phyloP scores from a whole-genome alignment of 2,797 vertebrate species.

The Dallia pectoralis region DNA sequence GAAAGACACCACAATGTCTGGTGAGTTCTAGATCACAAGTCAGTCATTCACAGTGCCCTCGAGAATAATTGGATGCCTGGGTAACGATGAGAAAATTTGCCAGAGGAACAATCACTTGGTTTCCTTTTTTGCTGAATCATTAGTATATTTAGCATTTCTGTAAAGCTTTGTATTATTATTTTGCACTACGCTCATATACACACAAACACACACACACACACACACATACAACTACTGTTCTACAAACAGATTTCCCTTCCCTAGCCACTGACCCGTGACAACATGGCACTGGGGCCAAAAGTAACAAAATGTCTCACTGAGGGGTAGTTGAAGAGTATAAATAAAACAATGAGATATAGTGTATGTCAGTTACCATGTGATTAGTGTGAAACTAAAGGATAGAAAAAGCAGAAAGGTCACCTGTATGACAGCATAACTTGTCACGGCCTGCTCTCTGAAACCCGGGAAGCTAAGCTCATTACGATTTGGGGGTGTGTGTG shows the following conservation, averaged over 20 bases:
- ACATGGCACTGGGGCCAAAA: not conserved
- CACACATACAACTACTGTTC: constrained; percentile 12
- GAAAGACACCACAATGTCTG: constrained; percentile 26
- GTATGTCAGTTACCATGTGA: not conserved
- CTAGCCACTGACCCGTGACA: not conserved
- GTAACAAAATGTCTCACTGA: not conserved
- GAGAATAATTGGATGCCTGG: too few species aligned
- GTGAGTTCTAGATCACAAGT: not conserved
- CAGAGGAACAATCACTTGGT: too few species aligned
- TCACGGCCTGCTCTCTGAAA: not conserved
- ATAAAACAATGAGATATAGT: not conserved
- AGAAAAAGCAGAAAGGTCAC: not conserved
- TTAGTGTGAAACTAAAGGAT: not conserved
- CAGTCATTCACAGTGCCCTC: too few species aligned
- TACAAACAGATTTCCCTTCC: not conserved
- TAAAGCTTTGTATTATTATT: too few species aligned
- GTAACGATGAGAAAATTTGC: too few species aligned
- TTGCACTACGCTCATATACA: too few species aligned
- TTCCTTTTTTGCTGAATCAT: too few species aligned
- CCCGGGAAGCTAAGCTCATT: not conserved
- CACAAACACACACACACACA: not conserved
- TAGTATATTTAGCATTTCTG: too few species aligned
- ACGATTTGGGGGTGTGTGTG: too few species aligned
- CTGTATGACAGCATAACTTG: not conserved
- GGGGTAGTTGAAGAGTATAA: not conserved